Base-by-base conservation (phyloP, 2,797 vertebrate genomes). In the Anableps anableps region DNA sequence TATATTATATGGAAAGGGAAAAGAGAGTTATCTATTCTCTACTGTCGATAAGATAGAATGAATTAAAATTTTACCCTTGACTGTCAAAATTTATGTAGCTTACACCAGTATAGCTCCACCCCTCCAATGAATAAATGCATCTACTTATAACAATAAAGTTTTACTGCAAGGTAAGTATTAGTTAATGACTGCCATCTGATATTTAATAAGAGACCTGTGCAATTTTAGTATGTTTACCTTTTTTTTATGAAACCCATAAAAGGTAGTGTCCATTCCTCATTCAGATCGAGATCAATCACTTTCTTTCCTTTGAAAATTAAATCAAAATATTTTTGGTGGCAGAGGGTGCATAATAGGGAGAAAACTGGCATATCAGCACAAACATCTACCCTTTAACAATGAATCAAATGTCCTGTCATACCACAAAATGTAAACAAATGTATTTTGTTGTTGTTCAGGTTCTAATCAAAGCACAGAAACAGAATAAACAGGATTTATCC, bases 361-460 rank as follows among this genome's bases (percentile, higher is more conserved):
- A 60, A 80, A 76, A 77, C 29, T 16, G 29, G 66, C 48, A 76
- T 5, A 29, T 90, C 66, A 80, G 71, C 74, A 79, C 47, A 80
- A 90, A 74, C 53, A 38, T 60, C 53, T 71, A 85, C 87, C 81
- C 85, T 88, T 89, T 86, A 85, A 71, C 75, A 80, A 88, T 84
- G 88, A 90, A 86, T 93, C 88, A 82, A 60, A 53, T 48, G 64
- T 88, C 85, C 77, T 84, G 72, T 89, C 79, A 74, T 77, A 76
- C 48, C 48, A 36, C 34, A 74, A 75, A 80, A 75, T 79, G 53
- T 34, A 82, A 74, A 78, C 76, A 64, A 83, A 76, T 62, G 66
- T 21, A 23, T 70, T 36, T 75, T 82, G 45, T 36, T 74, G 23
- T 47, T 34, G 43, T 50, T 66, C 5, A 26, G 41, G 16, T 78